Conservation (phyloP, 2,888 invertebrate genomes). For the Sericinus montela region DNA sequence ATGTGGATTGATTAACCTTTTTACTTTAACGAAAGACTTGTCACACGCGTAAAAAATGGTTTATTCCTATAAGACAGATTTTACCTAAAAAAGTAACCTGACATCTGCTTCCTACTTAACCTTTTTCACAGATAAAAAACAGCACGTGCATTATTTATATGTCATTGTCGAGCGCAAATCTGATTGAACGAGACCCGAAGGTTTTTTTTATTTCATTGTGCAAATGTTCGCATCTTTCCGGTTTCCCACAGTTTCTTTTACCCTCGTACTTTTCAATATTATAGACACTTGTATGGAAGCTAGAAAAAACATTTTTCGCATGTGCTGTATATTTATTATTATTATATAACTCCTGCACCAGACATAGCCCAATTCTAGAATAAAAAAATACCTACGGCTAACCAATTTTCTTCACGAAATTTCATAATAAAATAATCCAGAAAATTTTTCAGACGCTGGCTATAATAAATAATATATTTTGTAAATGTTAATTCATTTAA, state of each 20-base stretch:
- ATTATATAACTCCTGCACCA: background rate
- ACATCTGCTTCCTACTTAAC: background rate
- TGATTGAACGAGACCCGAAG: background rate
- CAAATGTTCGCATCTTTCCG: constrained; percentile 21
- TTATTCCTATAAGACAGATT: background rate
- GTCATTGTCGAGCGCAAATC: constrained; percentile 6
- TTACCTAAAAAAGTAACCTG: background rate
- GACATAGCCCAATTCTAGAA: too few species aligned
- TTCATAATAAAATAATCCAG: too few species aligned
- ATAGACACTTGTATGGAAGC: background rate
- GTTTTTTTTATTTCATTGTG: constrained; percentile 12
- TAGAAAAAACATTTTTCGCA: constrained; percentile 3
- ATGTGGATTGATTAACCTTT: too few species aligned
- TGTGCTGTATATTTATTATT: background rate
- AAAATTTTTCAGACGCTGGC: too few species aligned
- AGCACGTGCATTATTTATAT: constrained; percentile 20
- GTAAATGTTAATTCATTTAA: too few species aligned
- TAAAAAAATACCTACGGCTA: too few species aligned
- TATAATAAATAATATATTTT: too few species aligned
- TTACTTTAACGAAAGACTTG: too few species aligned
- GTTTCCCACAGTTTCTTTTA: constrained; percentile 57
- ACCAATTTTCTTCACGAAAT: too few species aligned
- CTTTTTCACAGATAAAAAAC: constrained; percentile 20
- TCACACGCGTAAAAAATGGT: background rate
- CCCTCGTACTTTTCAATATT: constrained; percentile 16